Percentiles rank a stretch among this genome's conserved stretches.
These are phyloP conservation scores for Macrocentrus cingulum DNA, from an alignment of 1,140 invertebrate genomes.

Conservation along the genomic window DNA sequence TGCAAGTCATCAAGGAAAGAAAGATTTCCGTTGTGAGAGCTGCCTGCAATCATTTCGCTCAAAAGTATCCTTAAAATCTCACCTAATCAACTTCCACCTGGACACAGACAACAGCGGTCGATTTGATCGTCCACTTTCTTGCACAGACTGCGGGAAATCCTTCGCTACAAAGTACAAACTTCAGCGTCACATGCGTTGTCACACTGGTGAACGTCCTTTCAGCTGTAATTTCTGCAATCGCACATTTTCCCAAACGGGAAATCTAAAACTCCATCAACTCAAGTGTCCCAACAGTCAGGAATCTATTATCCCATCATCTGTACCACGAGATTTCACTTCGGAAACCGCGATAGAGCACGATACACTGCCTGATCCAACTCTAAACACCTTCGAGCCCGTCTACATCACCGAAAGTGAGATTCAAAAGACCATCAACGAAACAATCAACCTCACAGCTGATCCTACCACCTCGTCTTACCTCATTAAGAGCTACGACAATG, in stretches of 20 bases:
- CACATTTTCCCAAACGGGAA: slow-evolving; percentile 65
- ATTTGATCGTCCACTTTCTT: slow-evolving; percentile 35
- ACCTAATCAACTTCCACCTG: slow-evolving; percentile 51
- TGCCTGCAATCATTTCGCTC: slow-evolving; percentile 59
- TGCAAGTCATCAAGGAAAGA: slow-evolving; percentile 59
- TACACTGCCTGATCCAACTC: slow-evolving; percentile 2
- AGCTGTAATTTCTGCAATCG: slow-evolving; percentile 59
- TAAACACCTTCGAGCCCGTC: slow-evolving; percentile 36
- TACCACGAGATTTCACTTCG: background rate
- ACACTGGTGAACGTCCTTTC: slow-evolving; percentile 62
- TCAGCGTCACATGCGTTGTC: slow-evolving; percentile 54
- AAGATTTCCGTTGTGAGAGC: slow-evolving; percentile 62
- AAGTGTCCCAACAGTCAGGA: slow-evolving; percentile 42
- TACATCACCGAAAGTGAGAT: slow-evolving; percentile 50
- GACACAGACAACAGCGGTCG: slow-evolving; percentile 34
- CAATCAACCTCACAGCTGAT: slow-evolving; percentile 43
- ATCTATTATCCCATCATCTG: background rate
- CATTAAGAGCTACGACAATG: slow-evolving; percentile 46
- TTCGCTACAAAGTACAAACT: slow-evolving; percentile 58
- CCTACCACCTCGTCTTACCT: slow-evolving; percentile 40
- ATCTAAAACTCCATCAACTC: slow-evolving; percentile 62
- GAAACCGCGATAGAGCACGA: background rate
- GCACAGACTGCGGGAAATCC: slow-evolving; percentile 54
- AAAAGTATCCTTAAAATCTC: slow-evolving; percentile 54
- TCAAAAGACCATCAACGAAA: slow-evolving; percentile 50